These are phyloP conservation scores for Dynastes maya DNA, from an alignment of 2,888 invertebrate species.

Conservation along the genomic window DNA sequence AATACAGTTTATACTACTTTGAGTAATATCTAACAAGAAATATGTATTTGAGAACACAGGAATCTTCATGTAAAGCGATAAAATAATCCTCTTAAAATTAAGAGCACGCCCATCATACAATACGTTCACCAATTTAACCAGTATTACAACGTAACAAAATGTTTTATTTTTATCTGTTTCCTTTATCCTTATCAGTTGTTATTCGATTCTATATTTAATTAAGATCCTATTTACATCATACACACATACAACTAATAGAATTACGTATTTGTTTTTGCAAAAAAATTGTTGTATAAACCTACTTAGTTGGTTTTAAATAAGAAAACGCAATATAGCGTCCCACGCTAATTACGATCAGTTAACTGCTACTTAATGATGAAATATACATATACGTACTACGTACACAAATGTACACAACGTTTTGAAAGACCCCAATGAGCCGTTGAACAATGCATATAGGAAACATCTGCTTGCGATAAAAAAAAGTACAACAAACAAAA, in stretches of 20 bases:
- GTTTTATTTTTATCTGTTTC: constrained; percentile 25
- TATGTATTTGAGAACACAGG: no score
- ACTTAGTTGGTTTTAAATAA: background rate
- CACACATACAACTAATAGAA: background rate
- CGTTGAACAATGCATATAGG: constrained; percentile 13
- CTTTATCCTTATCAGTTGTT: constrained; percentile 38
- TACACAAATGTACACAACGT: constrained; percentile 2
- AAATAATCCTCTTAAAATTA: no score
- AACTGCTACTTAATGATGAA: constrained; percentile 17
- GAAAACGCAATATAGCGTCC: background rate
- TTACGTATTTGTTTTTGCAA: background rate
- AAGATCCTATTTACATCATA: background rate
- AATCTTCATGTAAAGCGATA: no score
- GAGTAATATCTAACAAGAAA: no score
- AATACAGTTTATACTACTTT: no score
- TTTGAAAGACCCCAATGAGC: background rate
- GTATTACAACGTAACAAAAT: background rate
- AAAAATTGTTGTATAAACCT: background rate
- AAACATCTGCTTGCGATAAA: constrained; percentile 36
- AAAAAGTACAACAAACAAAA: constrained; percentile 6
- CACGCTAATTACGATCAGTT: constrained; percentile 26
- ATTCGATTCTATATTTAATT: background rate
- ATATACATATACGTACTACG: constrained; percentile 16
- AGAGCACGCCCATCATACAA: background rate
- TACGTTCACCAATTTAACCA: background rate